These are phyloP conservation scores for Euproctis similis DNA, from an alignment of 2,888 invertebrate species.

Conservation along the genomic window DNA sequence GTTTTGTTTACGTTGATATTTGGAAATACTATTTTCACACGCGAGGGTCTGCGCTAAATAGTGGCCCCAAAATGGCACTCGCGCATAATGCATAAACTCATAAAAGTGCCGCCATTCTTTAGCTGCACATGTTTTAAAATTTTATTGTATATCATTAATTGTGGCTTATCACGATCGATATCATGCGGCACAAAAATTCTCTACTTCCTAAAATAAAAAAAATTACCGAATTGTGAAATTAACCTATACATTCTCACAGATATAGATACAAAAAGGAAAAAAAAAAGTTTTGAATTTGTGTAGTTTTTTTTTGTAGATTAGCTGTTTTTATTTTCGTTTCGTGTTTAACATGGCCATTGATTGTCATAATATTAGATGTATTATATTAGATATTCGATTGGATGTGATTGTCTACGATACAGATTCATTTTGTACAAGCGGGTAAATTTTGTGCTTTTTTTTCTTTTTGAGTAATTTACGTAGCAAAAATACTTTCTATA, in stretches of 20 bases:
- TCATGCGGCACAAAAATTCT: constrained; percentile 21
- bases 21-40: too few species aligned
- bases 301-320: constrained; percentile 47
- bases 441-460: too few species aligned
- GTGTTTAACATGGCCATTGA: constrained; percentile 56
- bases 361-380: constrained; percentile 67
- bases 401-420: constrained; percentile 34
- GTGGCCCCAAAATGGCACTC: too few species aligned
- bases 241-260: constrained; percentile 8
- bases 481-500: too few species aligned
- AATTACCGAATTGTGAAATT: constrained; percentile 21
- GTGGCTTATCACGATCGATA: constrained; percentile 10
- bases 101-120: too few species aligned
- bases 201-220: constrained; percentile 12
- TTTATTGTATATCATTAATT: too few species aligned
- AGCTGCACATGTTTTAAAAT: too few species aligned
- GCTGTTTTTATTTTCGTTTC: constrained; percentile 43
- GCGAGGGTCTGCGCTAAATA: too few species aligned
- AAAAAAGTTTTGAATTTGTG: constrained; percentile 28
- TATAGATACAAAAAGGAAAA: constrained; percentile 37
- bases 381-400: constrained; percentile 60
- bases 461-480: too few species aligned
- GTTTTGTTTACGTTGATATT: too few species aligned
- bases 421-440: constrained; percentile 37
- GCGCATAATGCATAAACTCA: too few species aligned